These are phyloP conservation scores for Trichacis sp. DNA, from an alignment of 2,888 invertebrate genomes.

Conservation along the genomic window DNA sequence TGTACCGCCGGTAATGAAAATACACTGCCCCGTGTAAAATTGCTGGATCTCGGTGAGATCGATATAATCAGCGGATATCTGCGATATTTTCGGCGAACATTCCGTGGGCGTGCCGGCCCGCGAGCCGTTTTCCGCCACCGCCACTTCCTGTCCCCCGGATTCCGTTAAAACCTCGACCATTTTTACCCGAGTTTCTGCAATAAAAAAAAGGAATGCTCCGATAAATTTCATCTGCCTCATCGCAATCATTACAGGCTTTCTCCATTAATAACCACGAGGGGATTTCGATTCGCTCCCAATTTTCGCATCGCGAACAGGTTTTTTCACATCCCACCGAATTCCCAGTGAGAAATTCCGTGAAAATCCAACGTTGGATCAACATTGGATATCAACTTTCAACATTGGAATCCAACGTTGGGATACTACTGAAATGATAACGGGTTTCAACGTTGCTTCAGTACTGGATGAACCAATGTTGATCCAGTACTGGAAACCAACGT, in stretches of 20 bases:
- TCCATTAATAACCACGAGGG: background rate
- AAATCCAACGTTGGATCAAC: too few species aligned
- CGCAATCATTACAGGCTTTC: background rate
- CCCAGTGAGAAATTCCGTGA: too few species aligned
- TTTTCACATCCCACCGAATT: too few species aligned
- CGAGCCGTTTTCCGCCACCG: conserved; percentile 55
- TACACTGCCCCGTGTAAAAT: conserved; percentile 71
- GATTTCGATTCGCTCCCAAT: background rate
- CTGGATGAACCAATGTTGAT: too few species aligned
- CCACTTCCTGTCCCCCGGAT: conserved; percentile 62
- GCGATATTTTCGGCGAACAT: conserved; percentile 43
- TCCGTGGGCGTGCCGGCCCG: conserved; percentile 53
- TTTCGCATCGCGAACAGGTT: background rate
- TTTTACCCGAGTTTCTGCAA: conserved; percentile 10
- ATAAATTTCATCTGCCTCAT: background rate
- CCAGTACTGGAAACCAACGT: too few species aligned
- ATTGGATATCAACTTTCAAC: too few species aligned
- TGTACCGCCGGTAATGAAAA: conserved; percentile 77
- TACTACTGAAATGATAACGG: too few species aligned
- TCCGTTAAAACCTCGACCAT: conserved; percentile 67
- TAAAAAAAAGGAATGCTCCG: background rate
- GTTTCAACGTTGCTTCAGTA: too few species aligned
- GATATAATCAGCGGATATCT: conserved; percentile 38
- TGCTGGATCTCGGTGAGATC: conserved; percentile 66
- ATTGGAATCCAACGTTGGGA: too few species aligned